Percentiles rank a stretch among this genome's conserved stretches.
phyloP scores from a whole-genome alignment of 2,888 invertebrate genomes.

The Glaucopsyche alexis region DNA sequence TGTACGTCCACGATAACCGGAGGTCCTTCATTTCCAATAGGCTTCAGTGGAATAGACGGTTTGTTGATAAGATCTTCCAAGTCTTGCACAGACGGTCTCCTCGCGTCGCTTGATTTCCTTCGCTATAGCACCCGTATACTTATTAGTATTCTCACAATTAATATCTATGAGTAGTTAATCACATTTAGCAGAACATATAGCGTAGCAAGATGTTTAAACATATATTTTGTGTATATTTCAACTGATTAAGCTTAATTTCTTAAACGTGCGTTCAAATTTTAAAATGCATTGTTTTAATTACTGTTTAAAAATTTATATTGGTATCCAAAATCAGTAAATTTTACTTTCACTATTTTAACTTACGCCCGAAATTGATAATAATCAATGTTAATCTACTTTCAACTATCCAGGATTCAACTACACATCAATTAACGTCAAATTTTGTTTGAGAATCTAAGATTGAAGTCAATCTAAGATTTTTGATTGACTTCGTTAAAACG shows the following conservation, averaged over 20 bases:
- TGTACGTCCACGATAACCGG: slow-evolving; percentile 95
- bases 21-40: slow-evolving; percentile 89
- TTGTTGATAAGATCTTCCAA: slow-evolving; percentile 94
- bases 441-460: too few relatives aligned
- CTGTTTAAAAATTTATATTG: background rate
- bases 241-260: background rate
- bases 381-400: too few relatives aligned
- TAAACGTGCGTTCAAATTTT: background rate
- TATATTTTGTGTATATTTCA: background rate
- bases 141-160: slow-evolving; percentile 18
- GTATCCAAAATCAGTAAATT: background rate
- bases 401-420: too few relatives aligned
- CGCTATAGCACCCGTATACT: slow-evolving; percentile 73
- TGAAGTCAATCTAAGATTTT: too few relatives aligned
- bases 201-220: slow-evolving; percentile 8
- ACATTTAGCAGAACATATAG: slow-evolving; percentile 28
- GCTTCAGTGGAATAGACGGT: slow-evolving; percentile 92
- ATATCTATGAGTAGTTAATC: slow-evolving; percentile 21
- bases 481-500: too few relatives aligned
- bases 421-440: too few relatives aligned
- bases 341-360: background rate
- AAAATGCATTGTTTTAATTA: background rate
- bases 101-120: slow-evolving; percentile 93
- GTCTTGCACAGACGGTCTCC: slow-evolving; percentile 94
- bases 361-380: too few relatives aligned